A percentile compares a stretch with the other conserved stretches of the same genome.
Conservation (phyloP, 2,113 vertebrate genomes). For the Scopus umbretta region DNA sequence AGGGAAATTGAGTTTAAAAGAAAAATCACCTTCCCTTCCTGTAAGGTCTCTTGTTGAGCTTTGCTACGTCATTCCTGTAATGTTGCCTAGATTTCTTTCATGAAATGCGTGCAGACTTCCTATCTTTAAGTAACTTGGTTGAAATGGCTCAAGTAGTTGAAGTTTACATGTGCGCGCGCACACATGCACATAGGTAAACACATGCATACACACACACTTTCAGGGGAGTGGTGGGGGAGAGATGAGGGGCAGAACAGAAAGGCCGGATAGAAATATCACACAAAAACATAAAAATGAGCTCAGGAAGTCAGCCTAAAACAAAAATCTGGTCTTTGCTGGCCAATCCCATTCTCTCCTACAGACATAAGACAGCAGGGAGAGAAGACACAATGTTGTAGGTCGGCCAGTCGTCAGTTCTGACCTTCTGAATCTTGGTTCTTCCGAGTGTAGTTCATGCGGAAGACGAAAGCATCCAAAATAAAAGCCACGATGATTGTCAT, state of each 20-base stretch:
- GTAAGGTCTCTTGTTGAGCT: not conserved
- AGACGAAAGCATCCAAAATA: conserved; percentile 96
- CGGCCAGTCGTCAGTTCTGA: not conserved
- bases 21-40: not conserved
- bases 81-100: not conserved
- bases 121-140: not conserved
- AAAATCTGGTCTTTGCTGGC: not conserved
- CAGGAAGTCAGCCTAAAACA: not conserved
- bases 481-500: conserved; percentile 99
- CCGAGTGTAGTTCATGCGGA: conserved; percentile 97
- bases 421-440: conserved; percentile 90
- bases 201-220: not conserved
- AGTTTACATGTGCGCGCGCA: not conserved
- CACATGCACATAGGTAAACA: fast-evolving
- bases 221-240: not conserved
- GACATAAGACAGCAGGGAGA: not conserved
- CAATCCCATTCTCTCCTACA: not conserved
- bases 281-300: not conserved
- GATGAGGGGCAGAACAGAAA: not conserved
- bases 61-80: not conserved
- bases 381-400: fast-evolving
- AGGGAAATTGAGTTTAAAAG: not conserved
- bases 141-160: not conserved
- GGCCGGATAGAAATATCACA: not conserved
- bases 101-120: not conserved